A percentile compares a stretch with the other conserved stretches of the same genome.
These are phyloP conservation scores for Micoletzkya japonica DNA, from an alignment of 2,888 invertebrate genomes.

Conservation along the genomic window DNA sequence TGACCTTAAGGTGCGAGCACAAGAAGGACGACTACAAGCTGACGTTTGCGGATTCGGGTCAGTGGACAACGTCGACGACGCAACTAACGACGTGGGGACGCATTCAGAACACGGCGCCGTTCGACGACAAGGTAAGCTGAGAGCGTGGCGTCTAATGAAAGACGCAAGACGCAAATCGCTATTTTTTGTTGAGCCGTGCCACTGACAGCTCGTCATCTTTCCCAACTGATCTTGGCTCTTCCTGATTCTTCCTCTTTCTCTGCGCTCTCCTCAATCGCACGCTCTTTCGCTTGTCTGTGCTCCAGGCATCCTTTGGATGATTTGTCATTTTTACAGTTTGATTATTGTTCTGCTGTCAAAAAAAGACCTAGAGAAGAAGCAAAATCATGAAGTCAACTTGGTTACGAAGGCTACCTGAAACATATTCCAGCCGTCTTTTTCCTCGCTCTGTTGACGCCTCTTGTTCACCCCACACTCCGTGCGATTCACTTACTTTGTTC, in stretches of 20 bases:
- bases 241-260: too few species aligned
- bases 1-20: slow-evolving; percentile 32
- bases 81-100: slow-evolving; percentile 63
- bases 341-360: too few species aligned
- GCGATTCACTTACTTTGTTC: neutral
- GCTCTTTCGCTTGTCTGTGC: neutral
- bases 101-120: slow-evolving; percentile 47
- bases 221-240: neutral
- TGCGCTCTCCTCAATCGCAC: too few species aligned
- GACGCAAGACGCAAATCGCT: slow-evolving; percentile 21
- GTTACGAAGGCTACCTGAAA: too few species aligned
- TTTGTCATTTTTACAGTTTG: too few species aligned
- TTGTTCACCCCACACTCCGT: neutral
- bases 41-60: slow-evolving; percentile 62
- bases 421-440: slow-evolving; percentile 5
- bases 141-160: too few species aligned
- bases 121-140: slow-evolving; percentile 50
- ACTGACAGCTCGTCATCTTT: neutral
- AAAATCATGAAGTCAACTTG: too few species aligned
- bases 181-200: too few species aligned
- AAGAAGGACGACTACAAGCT: slow-evolving; percentile 62
- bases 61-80: slow-evolving; percentile 42
- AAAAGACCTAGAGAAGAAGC: too few species aligned
- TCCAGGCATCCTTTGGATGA: too few species aligned
- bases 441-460: neutral